A percentile compares a stretch with the other conserved stretches of the same genome.
phyloP scores from a whole-genome alignment of 2,888 invertebrate species.

The Zootermopsis nevadensis region DNA sequence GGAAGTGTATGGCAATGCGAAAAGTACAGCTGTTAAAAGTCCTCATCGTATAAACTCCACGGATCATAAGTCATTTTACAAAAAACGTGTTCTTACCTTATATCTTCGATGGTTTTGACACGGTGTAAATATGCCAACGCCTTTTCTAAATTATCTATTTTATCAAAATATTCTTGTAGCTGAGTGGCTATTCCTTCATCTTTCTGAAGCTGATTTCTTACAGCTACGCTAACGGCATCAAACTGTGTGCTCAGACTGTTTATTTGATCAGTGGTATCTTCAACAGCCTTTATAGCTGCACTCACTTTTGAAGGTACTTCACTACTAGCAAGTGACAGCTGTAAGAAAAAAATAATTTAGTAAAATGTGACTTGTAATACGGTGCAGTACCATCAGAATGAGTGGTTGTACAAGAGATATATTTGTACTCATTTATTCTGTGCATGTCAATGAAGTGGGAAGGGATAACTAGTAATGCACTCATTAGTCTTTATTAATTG shows the following conservation, averaged over 20 bases:
- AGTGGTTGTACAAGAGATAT: neutral
- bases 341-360: conserved; percentile 54
- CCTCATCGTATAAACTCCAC: too few species aligned
- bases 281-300: conserved; percentile 72
- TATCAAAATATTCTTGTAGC: conserved; percentile 69
- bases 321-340: conserved; percentile 73
- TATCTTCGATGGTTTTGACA: conserved; percentile 76
- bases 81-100: too few species aligned
- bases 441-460: too few species aligned
- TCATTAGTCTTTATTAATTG: too few species aligned
- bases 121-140: conserved; percentile 75
- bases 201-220: conserved; percentile 65
- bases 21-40: too few species aligned
- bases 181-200: conserved; percentile 65
- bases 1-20: too few species aligned
- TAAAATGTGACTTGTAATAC: neutral
- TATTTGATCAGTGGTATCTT: conserved; percentile 66
- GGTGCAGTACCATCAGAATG: too few species aligned
- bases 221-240: conserved; percentile 63
- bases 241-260: conserved; percentile 66
- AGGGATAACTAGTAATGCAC: too few species aligned
- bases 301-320: conserved; percentile 74
- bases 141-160: conserved; percentile 69
- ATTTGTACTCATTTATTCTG: neutral
- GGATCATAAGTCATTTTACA: too few species aligned